Evolutionary conservation across 1,140 invertebrate genomes (phyloP).

Genomic region (Solen grandis): DNA sequence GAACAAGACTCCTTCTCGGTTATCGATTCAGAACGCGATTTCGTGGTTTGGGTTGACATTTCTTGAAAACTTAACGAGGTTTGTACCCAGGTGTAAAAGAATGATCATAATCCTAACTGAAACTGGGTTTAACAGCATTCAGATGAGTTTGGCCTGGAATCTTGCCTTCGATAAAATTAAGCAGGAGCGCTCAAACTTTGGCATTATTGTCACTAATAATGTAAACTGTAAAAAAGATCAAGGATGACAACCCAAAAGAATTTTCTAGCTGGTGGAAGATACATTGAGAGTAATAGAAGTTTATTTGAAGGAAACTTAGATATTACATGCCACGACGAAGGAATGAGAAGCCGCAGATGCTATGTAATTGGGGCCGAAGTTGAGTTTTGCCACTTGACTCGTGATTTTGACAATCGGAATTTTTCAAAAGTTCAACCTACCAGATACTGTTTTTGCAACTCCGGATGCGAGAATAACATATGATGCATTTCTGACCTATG

Average conservation of each 20-base stretch:
- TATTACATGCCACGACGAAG: slow-evolving; percentile 54
- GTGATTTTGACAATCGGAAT: not conserved
- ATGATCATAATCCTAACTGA: slow-evolving; percentile 64
- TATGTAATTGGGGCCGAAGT: too few species aligned
- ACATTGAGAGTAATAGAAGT: slow-evolving; percentile 43
- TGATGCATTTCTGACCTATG: slow-evolving; percentile 63
- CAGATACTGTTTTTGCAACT: not conserved
- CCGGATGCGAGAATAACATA: not conserved
- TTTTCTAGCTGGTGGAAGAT: slow-evolving; percentile 61
- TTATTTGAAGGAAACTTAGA: slow-evolving; percentile 57
- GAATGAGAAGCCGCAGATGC: not conserved
- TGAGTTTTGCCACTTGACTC: too few species aligned
- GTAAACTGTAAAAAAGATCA: slow-evolving; percentile 41
- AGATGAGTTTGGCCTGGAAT: slow-evolving; percentile 60
- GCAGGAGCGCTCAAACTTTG: slow-evolving; percentile 60
- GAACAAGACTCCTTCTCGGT: slow-evolving; percentile 57
- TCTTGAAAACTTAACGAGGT: slow-evolving; percentile 64
- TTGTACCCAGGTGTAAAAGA: slow-evolving; percentile 62
- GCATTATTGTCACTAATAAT: slow-evolving; percentile 58
- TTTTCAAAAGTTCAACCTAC: not conserved
- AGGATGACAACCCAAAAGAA: slow-evolving; percentile 57
- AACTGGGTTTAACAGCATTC: slow-evolving; percentile 36
- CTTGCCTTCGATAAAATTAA: slow-evolving; percentile 64
- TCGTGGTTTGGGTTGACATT: slow-evolving; percentile 63
- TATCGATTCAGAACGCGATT: slow-evolving; percentile 64